Base-by-base conservation (phyloP, 2,888 invertebrate species). In the Cinara cedri region DNA sequence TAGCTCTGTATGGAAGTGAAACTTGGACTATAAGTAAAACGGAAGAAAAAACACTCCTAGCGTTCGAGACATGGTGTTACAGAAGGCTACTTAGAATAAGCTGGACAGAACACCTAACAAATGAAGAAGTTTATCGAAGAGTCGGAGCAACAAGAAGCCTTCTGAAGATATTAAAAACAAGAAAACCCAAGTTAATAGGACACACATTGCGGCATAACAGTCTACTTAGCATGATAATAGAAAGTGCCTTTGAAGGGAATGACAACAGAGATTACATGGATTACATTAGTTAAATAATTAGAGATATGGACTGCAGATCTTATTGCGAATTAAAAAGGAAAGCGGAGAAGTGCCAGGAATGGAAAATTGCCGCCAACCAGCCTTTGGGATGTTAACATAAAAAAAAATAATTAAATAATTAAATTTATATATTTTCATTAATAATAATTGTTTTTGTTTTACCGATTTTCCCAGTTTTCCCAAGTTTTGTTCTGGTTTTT, bases 291-390 rank as follows among this genome's bases (percentile, higher is more conserved):
- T 10, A 21, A 71, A 21, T 71, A 10, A 42, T 55, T 26, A 46
- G 19, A 68, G 3, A 24, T 8, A 14, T 24, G 46, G 51, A 54
- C 16, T 19, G 34, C 34, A 71, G 44, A 71, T 55, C 34, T 3
- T 55, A 71, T 71, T 71, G 44, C 14, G 21, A 44, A 57, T 10
- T 55, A 11, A 21, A 72, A 72, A 62, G 19, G 24, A 72, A 72
- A 62, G 72, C 19, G n/a, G 26, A 34, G 49, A 60, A 62, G 46
- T 26, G 26, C 46, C n/a, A 26, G 14, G 26, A 72, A 24, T 62
- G 26, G 26, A 49, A 49, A 62, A 72, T 55, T 57, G 8, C 49
- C 49, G 34, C 26, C 72, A 63, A 72, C 19, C 24, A 60, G 24
- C 13, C 46, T 44, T 70, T 55, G 55, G 42, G 6, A 9, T 57